Evolutionary conservation across 2,888 invertebrate genomes (phyloP).

Genomic region (Heliconius ismenius): DNA sequence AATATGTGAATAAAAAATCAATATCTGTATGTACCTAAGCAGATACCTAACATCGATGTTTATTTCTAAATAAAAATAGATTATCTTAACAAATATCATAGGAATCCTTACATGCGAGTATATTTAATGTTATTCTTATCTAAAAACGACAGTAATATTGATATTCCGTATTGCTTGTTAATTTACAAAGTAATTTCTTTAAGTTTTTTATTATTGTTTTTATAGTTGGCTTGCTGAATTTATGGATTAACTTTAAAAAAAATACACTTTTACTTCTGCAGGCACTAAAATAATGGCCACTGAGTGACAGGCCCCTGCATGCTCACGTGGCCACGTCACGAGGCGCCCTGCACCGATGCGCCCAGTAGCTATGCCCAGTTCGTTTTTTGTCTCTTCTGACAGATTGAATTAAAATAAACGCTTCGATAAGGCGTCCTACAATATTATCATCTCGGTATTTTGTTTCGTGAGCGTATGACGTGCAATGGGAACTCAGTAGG

Average conservation of each 20-base stretch:
- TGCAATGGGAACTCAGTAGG: constrained; percentile 77
- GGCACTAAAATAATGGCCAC: constrained; percentile 25
- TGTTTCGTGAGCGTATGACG: constrained; percentile 76
- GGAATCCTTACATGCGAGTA: neutral
- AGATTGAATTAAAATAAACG: constrained; percentile 82
- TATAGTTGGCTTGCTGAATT: too few relatives aligned
- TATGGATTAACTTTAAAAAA: neutral
- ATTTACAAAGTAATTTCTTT: too few relatives aligned
- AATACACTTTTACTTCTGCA: neutral
- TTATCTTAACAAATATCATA: neutral
- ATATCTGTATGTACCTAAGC: too few relatives aligned
- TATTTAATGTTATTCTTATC: too few relatives aligned
- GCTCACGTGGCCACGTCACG: constrained; percentile 53
- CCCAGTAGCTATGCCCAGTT: constrained; percentile 63
- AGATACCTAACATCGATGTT: too few relatives aligned
- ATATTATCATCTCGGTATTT: constrained; percentile 77
- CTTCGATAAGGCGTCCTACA: constrained; percentile 77
- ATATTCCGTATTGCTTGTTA: too few relatives aligned
- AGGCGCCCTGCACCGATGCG: constrained; percentile 47
- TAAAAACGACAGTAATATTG: too few relatives aligned
- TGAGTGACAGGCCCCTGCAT: constrained; percentile 51
- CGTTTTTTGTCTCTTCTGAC: constrained; percentile 78
- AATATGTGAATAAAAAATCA: neutral
- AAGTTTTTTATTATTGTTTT: too few relatives aligned
- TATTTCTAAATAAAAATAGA: neutral